Evolutionary conservation across 1,140 invertebrate genomes (phyloP).

Genomic region (Drosophila azteca): DNA sequence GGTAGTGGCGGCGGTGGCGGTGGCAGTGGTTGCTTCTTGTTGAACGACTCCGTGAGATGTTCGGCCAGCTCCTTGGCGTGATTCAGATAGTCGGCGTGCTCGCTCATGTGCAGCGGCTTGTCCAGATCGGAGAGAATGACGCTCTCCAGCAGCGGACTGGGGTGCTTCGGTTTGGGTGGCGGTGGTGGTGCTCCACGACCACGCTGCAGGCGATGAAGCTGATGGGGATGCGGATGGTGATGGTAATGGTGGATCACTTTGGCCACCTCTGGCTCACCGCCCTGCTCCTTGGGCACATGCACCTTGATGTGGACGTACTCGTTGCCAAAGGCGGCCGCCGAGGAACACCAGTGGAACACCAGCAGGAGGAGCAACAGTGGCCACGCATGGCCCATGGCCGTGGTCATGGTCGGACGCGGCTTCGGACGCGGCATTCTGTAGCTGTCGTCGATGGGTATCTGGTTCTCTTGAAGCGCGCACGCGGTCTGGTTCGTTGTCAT

Average conservation of each 20-base stretch:
- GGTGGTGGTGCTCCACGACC: not conserved
- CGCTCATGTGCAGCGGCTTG: slow-evolving; percentile 68
- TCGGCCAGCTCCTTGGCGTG: slow-evolving; percentile 71
- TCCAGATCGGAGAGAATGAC: slow-evolving; percentile 71
- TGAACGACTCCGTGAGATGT: slow-evolving; percentile 56
- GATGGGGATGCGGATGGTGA: slow-evolving; percentile 61
- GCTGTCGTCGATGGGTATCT: not conserved
- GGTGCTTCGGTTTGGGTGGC: slow-evolving; percentile 38
- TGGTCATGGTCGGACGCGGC: not conserved
- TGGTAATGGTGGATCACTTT: slow-evolving; percentile 77
- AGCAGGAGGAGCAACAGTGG: slow-evolving; percentile 12
- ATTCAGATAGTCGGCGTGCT: slow-evolving; percentile 74
- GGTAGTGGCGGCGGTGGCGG: slow-evolving; percentile 26
- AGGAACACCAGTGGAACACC: not conserved
- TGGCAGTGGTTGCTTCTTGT: slow-evolving; percentile 40
- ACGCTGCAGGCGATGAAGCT: slow-evolving; percentile 7
- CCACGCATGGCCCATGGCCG: no score
- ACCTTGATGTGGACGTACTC: slow-evolving; percentile 79
- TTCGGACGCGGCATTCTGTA: slow-evolving; percentile 1
- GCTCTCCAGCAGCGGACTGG: slow-evolving; percentile 63
- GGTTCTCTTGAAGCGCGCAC: not conserved
- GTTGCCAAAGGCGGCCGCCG: slow-evolving; percentile 57
- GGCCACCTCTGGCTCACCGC: slow-evolving; percentile 33
- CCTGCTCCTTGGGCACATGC: slow-evolving; percentile 69
- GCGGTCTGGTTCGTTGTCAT: slow-evolving; percentile 19